Evolutionary conservation across 2,113 vertebrate species (phyloP).

Genomic region (Stigmatopora argus): DNA sequence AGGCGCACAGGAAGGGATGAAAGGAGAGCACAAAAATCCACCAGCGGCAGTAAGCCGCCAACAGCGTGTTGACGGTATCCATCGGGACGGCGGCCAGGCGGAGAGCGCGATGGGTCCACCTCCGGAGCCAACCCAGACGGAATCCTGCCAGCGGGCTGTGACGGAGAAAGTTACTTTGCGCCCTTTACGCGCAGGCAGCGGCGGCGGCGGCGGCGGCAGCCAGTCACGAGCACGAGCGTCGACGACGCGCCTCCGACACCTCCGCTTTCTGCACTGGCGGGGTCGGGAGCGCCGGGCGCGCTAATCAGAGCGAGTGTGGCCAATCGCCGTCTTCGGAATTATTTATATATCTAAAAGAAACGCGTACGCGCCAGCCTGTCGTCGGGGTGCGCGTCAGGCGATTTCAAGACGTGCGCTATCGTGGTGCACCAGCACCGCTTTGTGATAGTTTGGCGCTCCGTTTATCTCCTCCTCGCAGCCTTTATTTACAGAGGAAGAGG

Average conservation of each 20-base stretch:
- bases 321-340: slow-evolving; percentile 66
- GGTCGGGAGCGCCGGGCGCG: slow-evolving; percentile 84
- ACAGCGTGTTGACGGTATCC: slow-evolving; percentile 46
- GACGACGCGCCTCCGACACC: slow-evolving; percentile 62
- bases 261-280: slow-evolving; percentile 65
- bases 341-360: not conserved
- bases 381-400: not conserved
- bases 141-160: not conserved
- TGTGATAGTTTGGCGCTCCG: not conserved
- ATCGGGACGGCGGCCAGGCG: slow-evolving; percentile 23
- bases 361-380: slow-evolving; percentile 34
- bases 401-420: not conserved
- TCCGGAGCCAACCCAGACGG: slow-evolving; percentile 15
- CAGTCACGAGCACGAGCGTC: slow-evolving; percentile 52
- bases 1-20: slow-evolving; percentile 49
- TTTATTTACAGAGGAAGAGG: not conserved
- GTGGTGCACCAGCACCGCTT: not conserved
- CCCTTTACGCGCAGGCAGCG: slow-evolving; percentile 45
- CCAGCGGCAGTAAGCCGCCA: slow-evolving; percentile 59
- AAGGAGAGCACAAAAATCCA: slow-evolving; percentile 60
- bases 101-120: slow-evolving; percentile 11
- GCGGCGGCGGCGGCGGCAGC: slow-evolving; percentile 51
- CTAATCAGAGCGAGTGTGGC: slow-evolving; percentile 77
- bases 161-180: slow-evolving; percentile 63
- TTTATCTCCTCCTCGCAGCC: not conserved